Evolutionary conservation across 2,888 invertebrate species (phyloP).

Genomic region (Boloria selene): DNA sequence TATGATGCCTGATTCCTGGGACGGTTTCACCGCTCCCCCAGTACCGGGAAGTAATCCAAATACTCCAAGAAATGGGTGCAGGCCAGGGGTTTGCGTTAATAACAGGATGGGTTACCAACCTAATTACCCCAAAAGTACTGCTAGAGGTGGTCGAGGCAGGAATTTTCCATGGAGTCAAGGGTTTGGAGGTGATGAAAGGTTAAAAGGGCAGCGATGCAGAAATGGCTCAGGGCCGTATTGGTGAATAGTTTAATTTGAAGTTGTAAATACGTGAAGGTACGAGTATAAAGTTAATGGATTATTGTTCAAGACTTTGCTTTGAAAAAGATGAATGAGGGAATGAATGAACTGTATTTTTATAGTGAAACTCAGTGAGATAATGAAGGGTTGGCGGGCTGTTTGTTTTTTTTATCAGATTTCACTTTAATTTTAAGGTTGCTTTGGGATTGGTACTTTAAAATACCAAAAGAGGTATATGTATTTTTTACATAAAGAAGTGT

Average conservation of each 20-base stretch:
- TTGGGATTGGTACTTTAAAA: background rate
- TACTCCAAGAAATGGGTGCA: slow-evolving; percentile 69
- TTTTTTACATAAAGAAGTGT: too few species aligned
- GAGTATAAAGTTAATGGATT: slow-evolving; percentile 7
- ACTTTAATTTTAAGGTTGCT: slow-evolving; percentile 1
- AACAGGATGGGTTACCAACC: slow-evolving; percentile 54
- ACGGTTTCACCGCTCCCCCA: slow-evolving; percentile 58
- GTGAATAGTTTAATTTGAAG: slow-evolving; percentile 44
- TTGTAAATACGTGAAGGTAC: slow-evolving; percentile 23
- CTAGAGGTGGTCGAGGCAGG: slow-evolving; percentile 59
- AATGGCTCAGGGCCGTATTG: slow-evolving; percentile 72
- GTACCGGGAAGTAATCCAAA: slow-evolving; percentile 59
- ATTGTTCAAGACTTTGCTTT: background rate
- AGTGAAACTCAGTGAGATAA: background rate
- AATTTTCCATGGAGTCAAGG: slow-evolving; percentile 71
- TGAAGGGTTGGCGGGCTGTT: background rate
- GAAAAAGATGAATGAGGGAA: background rate
- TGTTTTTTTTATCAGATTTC: slow-evolving; percentile 2
- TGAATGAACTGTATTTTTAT: slow-evolving; percentile 12
- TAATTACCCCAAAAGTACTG: slow-evolving; percentile 51
- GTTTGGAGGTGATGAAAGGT: slow-evolving; percentile 65
- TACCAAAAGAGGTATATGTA: too few species aligned
- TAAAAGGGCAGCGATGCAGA: slow-evolving; percentile 67
- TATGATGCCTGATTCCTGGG: slow-evolving; percentile 67
- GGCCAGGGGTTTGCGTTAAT: slow-evolving; percentile 65